Percentiles rank a stretch among this genome's conserved stretches.
These are phyloP conservation scores for Dasyurus viverrinus DNA, from an alignment of 2,113 vertebrate genomes.

Conservation along the genomic window DNA sequence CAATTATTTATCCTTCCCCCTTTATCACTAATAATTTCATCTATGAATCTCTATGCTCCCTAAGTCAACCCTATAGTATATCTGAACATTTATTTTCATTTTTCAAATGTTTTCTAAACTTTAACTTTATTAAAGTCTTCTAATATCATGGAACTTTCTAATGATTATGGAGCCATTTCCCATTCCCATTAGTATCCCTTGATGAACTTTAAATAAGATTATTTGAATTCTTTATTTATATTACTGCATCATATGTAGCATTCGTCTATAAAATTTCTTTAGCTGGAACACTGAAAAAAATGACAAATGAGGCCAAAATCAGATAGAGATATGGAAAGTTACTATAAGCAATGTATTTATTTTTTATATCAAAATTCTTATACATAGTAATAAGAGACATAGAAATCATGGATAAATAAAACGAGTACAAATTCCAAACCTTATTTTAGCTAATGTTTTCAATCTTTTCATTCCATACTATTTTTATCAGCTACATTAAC, in stretches of 20 bases:
- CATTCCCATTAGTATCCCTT: slow-evolving; percentile 26
- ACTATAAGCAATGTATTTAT: slow-evolving; percentile 2
- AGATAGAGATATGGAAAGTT: background rate
- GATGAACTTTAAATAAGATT: slow-evolving; percentile 41
- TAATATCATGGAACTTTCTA: background rate
- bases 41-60: background rate
- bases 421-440: slow-evolving; percentile 8
- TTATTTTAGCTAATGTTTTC: slow-evolving; percentile 34
- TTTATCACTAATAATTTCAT: background rate
- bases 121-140: slow-evolving; percentile 5
- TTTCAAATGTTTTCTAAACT: slow-evolving; percentile 13
- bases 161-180: slow-evolving; percentile 47
- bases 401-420: slow-evolving; percentile 6
- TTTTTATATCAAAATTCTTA: background rate
- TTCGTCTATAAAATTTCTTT: slow-evolving; percentile 51
- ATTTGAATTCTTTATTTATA: slow-evolving; percentile 45
- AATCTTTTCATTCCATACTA: slow-evolving; percentile 5
- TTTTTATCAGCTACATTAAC: background rate
- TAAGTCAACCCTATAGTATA: background rate
- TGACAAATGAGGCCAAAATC: background rate
- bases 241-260: background rate
- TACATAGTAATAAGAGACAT: background rate
- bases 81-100: background rate
- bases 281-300: slow-evolving; percentile 25
- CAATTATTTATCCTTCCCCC: background rate